Evolutionary conservation across 2,888 invertebrate genomes (phyloP), one percentile per base, ranked within the genome.

Genomic region (Taenaris catops): DNA sequence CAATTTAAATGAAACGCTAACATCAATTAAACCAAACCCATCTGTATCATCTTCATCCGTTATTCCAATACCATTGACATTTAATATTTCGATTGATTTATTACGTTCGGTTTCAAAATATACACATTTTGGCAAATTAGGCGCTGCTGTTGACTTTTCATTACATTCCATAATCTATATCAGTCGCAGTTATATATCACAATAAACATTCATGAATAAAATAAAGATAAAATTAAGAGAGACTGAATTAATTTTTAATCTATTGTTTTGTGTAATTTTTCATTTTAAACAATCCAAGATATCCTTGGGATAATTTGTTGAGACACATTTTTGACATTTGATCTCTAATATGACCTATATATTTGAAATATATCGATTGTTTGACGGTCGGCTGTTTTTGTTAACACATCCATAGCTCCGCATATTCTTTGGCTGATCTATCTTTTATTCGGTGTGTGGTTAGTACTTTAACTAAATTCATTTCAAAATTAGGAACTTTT

Each of bases 1-100:
- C 10, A 44, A 49, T 45, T 44, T 38, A 35, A 38, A 44, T 41
- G 45, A 48, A 36, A 38, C 24, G 16, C 24, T 38, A 37, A 44
- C 41, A 38, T 25, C 25, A 41, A 31, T 25, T 45, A 42, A 7
- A 26, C 35, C 31, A 31, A 44, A 49, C 16, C 25, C 10, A 38
- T 36, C 32, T 32, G 25, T 25, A 16, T 6, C 21, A 23, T 28
- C 28, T 28, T 27, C 24, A 36, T 35, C 27, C 25, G 16, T 16
- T 25, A 41, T 41, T 34, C 28, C 32, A 29, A 33, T 26, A 42
- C 24, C 25, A 36, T 44, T 42, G 45, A 46, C 39, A 48, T 46
- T 44, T 42, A 36, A 41, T 31, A 21, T 32, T 28, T 8, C 8
- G 28, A 21, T 11, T 38, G 39, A 48, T 46, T 44, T 44, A 49